Conservation (phyloP, 2,888 invertebrate species). For the Serripes groenlandicus region DNA sequence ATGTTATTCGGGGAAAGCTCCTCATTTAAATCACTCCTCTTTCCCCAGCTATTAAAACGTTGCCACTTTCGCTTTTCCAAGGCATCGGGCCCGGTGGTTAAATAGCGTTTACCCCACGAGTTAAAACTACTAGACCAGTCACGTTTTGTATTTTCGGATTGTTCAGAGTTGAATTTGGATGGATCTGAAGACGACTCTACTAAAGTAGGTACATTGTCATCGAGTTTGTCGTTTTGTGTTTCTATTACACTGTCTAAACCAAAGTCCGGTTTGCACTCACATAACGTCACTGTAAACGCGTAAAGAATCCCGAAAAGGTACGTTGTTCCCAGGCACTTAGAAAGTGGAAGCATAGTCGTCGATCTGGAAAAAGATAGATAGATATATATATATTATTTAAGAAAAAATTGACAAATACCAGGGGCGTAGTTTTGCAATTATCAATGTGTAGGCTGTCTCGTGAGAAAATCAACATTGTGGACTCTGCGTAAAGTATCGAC, state of each 20-base stretch:
- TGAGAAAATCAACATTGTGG: not conserved
- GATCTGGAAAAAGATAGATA: conserved; percentile 1
- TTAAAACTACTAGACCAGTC: conserved; percentile 37
- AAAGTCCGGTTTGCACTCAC: conserved; percentile 39
- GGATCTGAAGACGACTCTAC: not conserved
- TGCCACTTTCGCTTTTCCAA: conserved; percentile 52
- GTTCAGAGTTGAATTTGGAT: not conserved
- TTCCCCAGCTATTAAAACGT: conserved; percentile 46
- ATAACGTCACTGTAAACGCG: conserved; percentile 25
- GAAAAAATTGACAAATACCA: too few relatives aligned
- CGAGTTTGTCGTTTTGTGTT: not conserved
- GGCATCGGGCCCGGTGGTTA: not conserved
- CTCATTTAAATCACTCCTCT: conserved; percentile 26
- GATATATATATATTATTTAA: not conserved
- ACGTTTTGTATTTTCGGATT: conserved; percentile 25
- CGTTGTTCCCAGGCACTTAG: conserved; percentile 51
- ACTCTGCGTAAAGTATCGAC: not conserved
- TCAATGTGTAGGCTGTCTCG: too few relatives aligned
- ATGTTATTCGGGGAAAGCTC: conserved; percentile 3
- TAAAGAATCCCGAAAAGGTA: conserved; percentile 26
- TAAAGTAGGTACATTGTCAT: not conserved
- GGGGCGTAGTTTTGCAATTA: too few relatives aligned
- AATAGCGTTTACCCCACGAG: conserved; percentile 41
- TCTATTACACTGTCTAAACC: conserved; percentile 16
- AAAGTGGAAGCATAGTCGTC: conserved; percentile 38